phyloP scores from a whole-genome alignment of 2,888 invertebrate species.

The Athrips mouffetella region DNA sequence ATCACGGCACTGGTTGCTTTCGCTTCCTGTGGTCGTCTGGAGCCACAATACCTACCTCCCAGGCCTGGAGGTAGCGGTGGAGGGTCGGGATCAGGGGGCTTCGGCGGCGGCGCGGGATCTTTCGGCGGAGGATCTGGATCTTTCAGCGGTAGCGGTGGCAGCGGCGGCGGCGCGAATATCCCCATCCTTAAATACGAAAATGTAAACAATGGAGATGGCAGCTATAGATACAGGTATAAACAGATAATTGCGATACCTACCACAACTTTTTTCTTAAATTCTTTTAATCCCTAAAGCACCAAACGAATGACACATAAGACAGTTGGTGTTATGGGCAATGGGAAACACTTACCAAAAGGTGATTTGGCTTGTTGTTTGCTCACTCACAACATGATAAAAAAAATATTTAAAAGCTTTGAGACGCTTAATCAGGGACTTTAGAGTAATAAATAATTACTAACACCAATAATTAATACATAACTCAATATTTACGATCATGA shows the following conservation, averaged over 20 bases:
- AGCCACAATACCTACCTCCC: conserved; percentile 53
- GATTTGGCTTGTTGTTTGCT: too few species aligned
- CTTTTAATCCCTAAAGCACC: neutral
- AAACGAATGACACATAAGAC: too few species aligned
- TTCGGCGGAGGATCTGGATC: conserved; percentile 29
- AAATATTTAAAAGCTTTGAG: too few species aligned
- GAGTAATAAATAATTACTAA: neutral
- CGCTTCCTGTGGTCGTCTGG: conserved; percentile 54
- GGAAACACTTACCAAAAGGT: too few species aligned
- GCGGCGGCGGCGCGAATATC: conserved; percentile 52
- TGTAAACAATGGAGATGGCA: conserved; percentile 82
- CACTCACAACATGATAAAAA: too few species aligned
- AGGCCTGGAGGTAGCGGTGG: conserved; percentile 35
- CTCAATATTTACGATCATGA: too few species aligned
- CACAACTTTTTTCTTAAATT: neutral
- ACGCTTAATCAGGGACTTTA: neutral
- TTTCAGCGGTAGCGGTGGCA: conserved; percentile 26
- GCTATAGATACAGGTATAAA: conserved; percentile 79
- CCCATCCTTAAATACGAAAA: conserved; percentile 81
- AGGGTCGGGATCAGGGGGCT: conserved; percentile 33
- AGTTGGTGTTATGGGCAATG: too few species aligned
- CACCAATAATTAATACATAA: too few species aligned
- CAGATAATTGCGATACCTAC: neutral
- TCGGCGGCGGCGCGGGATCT: conserved; percentile 23
- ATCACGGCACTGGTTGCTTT: conserved; percentile 50